Base-by-base conservation (phyloP, 2,888 invertebrate species). In the Alloscopus bannaensis region DNA sequence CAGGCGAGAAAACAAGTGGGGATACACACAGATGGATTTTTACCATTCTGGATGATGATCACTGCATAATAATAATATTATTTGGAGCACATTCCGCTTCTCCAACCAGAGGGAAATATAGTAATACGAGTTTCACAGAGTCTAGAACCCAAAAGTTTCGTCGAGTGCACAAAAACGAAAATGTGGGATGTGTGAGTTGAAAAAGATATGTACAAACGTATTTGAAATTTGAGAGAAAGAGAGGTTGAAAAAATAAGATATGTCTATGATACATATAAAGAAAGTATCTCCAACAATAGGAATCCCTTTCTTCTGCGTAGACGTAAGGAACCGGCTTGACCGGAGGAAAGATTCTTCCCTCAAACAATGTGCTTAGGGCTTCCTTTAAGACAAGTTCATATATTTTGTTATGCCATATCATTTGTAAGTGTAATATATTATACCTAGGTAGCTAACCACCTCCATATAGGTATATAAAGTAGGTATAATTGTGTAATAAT, bases 301-400 rank as follows among this genome's bases (percentile, higher is more conserved):
- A 29, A 55, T 45, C 59, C 59, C 42, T 70, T 69, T 69, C n/a
- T 28, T 40, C 31, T 57, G 29, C 26, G 40, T 69, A 16, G 29
- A 57, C 22, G 31, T 59, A 73, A 20, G 73, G 65, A 73, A 73
- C 73, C 73, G 73, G 73, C 65, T 65, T 73, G 73, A 59, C 73
- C 64, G 57, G 73, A 73, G 73, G 73, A 73, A 42, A 36, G 31
- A 47, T 60, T 18, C 29, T 52, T 16, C 2, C 3, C n/a, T n/a
- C n/a, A n/a, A n/a, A n/a, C n/a, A n/a, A n/a, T n/a, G n/a, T n/a
- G n/a, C n/a, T n/a, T n/a, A n/a, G n/a, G n/a, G n/a, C n/a, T n/a
- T n/a, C n/a, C n/a, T n/a, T n/a, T n/a, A n/a, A n/a, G n/a, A n/a
- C n/a, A n/a, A n/a, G n/a, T n/a, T n/a, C n/a, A n/a, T n/a, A n/a